Conservation (phyloP, 2,113 vertebrate species). For the Scatophagus argus region DNA sequence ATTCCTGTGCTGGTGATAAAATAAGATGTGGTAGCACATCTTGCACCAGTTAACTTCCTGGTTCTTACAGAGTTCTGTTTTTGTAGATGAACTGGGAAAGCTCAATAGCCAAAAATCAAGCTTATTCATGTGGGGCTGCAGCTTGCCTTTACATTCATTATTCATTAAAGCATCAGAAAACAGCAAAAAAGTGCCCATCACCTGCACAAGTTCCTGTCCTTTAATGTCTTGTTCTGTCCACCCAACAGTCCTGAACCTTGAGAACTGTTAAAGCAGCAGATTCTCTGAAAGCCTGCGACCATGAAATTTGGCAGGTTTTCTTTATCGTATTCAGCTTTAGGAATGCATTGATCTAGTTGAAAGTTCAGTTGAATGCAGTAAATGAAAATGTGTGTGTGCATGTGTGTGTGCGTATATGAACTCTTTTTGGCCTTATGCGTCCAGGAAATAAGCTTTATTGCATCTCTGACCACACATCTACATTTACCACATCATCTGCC, state of each 20-base stretch:
- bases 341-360: neutral
- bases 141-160: neutral
- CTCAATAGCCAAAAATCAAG: too few relatives aligned
- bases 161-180: neutral
- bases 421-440: constrained; percentile 20
- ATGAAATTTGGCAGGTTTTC: neutral
- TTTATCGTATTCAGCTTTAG: neutral
- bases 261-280: neutral
- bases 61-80: too few relatives aligned
- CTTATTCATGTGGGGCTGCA: too few relatives aligned
- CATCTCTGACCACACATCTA: constrained; percentile 55
- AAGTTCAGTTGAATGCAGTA: neutral
- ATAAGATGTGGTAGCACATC: neutral
- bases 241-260: neutral
- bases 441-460: constrained; percentile 65
- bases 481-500: constrained; percentile 63
- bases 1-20: neutral
- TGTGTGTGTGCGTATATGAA: constrained; percentile 17
- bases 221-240: neutral
- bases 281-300: neutral
- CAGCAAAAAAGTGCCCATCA: neutral
- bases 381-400: neutral
- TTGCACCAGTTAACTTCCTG: neutral
- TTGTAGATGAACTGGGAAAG: too few relatives aligned
- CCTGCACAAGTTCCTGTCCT: neutral